phyloP scores from a whole-genome alignment of 2,888 invertebrate species.

The Liodrosophila aerea region DNA sequence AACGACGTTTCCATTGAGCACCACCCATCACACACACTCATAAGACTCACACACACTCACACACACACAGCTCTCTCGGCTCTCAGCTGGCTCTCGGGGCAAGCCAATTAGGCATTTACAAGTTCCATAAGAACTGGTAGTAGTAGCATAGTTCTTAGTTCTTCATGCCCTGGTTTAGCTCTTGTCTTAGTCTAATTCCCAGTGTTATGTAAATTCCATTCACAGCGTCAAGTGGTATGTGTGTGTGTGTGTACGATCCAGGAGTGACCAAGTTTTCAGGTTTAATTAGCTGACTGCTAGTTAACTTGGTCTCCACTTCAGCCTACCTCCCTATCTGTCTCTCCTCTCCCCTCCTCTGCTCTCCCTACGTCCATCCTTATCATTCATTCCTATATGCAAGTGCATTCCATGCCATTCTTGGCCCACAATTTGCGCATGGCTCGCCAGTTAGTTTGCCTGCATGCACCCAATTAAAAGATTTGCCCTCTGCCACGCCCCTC shows the following conservation, averaged over 20 bases:
- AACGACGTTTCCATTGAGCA: slow-evolving; percentile 63
- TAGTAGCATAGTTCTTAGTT: slow-evolving; percentile 18
- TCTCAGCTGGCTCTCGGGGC: slow-evolving; percentile 21
- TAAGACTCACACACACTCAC: too few relatives aligned
- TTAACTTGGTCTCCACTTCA: slow-evolving; percentile 61
- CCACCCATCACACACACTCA: too few relatives aligned
- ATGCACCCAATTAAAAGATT: slow-evolving; percentile 76
- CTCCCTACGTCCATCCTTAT: slow-evolving; percentile 1
- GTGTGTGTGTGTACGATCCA: slow-evolving; percentile 19
- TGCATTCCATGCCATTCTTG: slow-evolving; percentile 31
- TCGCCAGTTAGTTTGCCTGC: slow-evolving; percentile 73
- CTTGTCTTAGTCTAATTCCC: slow-evolving; percentile 70
- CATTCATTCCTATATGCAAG: slow-evolving; percentile 15
- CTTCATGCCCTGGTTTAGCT: slow-evolving; percentile 23
- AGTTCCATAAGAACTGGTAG: slow-evolving; percentile 27
- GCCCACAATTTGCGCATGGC: slow-evolving; percentile 58
- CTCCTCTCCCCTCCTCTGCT: background rate
- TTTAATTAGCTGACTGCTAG: slow-evolving; percentile 75
- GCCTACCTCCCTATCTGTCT: slow-evolving; percentile 1
- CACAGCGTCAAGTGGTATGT: slow-evolving; percentile 28
- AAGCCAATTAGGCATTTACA: slow-evolving; percentile 46
- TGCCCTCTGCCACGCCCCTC: slow-evolving; percentile 34
- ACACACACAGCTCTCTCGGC: background rate
- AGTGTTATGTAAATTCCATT: slow-evolving; percentile 63
- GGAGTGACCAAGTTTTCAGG: slow-evolving; percentile 67